Evolutionary conservation across 2,797 vertebrate genomes (phyloP).

Genomic region (Morus bassanus): DNA sequence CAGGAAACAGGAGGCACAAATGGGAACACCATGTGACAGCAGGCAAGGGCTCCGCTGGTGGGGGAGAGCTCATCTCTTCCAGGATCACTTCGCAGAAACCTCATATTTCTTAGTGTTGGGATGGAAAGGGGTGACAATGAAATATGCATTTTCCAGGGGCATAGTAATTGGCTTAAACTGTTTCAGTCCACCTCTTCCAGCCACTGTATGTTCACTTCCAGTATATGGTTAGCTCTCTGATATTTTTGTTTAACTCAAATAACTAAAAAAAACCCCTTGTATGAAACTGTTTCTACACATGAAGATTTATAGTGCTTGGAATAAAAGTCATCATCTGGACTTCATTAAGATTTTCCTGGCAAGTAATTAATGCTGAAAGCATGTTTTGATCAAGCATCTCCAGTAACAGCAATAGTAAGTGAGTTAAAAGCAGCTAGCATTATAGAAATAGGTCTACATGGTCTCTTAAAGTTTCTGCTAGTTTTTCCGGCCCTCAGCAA

Average conservation of each 20-base stretch:
- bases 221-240: not conserved
- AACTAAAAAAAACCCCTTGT: not conserved
- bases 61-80: not conserved
- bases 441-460: not conserved
- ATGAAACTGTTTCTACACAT: not conserved
- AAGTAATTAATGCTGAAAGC: slow-evolving; percentile 43
- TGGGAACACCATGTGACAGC: not conserved
- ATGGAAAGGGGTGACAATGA: not conserved
- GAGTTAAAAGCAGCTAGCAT: not conserved
- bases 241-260: not conserved
- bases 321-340: slow-evolving; percentile 46
- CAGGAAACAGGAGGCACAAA: slow-evolving; percentile 23
- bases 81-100: not conserved
- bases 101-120: not conserved
- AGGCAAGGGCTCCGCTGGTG: not conserved
- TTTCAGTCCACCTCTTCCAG: not conserved
- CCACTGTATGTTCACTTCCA: not conserved
- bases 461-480: slow-evolving; percentile 33
- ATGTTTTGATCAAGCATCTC: slow-evolving; percentile 18
- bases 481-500: slow-evolving; percentile 78
- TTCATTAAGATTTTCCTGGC: slow-evolving; percentile 42
- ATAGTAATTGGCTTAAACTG: not conserved
- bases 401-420: not conserved
- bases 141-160: not conserved
- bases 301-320: slow-evolving; percentile 39